These are phyloP conservation scores for Sarotherodon lohbergeri DNA, from an alignment of 2,113 vertebrate genomes.

Conservation along the genomic window DNA sequence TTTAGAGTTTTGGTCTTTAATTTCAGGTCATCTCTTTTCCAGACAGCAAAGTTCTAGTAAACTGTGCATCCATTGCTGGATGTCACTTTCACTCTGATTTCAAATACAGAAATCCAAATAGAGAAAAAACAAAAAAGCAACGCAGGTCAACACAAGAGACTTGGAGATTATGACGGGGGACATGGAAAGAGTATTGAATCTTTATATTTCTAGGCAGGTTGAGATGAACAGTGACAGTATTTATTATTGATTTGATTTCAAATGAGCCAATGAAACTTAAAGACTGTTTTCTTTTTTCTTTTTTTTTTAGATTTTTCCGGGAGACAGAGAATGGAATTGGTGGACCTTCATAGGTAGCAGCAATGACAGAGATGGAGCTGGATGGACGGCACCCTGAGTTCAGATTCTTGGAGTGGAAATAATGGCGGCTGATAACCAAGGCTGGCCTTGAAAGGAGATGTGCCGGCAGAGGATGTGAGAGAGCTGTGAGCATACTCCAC, in stretches of 20 bases:
- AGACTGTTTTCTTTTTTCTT: not conserved
- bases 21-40: not conserved
- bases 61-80: not conserved
- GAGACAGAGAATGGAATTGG: not conserved
- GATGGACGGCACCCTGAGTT: not conserved
- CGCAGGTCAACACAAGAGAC: not conserved
- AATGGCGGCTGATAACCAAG: not conserved
- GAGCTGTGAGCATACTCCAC: not conserved
- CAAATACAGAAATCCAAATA: not conserved
- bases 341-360: not conserved
- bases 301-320: fast-evolving
- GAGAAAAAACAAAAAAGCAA: not conserved
- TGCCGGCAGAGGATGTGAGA: not conserved
- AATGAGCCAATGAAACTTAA: not conserved
- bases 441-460: not conserved
- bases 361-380: not conserved
- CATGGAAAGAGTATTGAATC: not conserved
- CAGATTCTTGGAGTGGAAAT: not conserved
- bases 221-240: not conserved
- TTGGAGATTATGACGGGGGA: not conserved
- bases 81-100: not conserved
- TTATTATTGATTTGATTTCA: not conserved
- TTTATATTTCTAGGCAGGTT: not conserved
- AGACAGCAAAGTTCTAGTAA: not conserved
- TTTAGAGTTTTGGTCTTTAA: not conserved